These are phyloP conservation scores for Noctua fimbriata DNA, from an alignment of 2,888 invertebrate genomes.

Conservation along the genomic window DNA sequence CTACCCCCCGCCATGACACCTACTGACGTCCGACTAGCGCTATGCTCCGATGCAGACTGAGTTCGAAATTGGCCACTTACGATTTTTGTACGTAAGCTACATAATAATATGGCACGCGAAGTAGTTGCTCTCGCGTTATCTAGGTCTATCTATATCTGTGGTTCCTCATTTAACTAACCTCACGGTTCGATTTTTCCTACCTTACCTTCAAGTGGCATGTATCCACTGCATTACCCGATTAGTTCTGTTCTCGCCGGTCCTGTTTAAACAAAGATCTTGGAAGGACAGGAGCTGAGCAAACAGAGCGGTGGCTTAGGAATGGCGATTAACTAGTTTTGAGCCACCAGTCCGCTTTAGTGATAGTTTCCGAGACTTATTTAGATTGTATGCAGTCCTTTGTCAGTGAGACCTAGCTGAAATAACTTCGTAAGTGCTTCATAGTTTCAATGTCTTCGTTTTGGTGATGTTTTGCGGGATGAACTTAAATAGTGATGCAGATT, in stretches of 20 bases:
- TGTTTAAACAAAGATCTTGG: constrained; percentile 69
- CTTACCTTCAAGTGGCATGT: background rate
- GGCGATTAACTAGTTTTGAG: constrained; percentile 43
- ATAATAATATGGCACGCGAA: no score
- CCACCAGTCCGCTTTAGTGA: constrained; percentile 8
- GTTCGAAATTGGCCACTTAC: no score
- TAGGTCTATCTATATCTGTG: no score
- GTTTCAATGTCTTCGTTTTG: background rate
- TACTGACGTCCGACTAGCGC: no score
- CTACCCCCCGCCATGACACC: no score
- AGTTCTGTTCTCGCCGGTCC: constrained; percentile 67
- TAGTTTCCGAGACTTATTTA: constrained; percentile 38
- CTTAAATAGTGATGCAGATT: background rate
- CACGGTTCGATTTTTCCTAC: constrained; percentile 3
- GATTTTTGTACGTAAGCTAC: no score
- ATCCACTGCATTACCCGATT: constrained; percentile 74
- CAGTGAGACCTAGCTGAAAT: constrained; percentile 19
- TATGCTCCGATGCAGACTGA: no score
- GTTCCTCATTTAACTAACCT: no score
- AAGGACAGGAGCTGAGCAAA: constrained; percentile 57
- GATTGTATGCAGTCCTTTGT: constrained; percentile 41
- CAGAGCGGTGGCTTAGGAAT: constrained; percentile 37
- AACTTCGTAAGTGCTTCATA: constrained; percentile 20
- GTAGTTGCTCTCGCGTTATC: no score
- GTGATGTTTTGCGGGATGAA: no score